These are phyloP conservation scores for Anarsia innoxiella DNA, from an alignment of 2,888 invertebrate species.

Conservation along the genomic window DNA sequence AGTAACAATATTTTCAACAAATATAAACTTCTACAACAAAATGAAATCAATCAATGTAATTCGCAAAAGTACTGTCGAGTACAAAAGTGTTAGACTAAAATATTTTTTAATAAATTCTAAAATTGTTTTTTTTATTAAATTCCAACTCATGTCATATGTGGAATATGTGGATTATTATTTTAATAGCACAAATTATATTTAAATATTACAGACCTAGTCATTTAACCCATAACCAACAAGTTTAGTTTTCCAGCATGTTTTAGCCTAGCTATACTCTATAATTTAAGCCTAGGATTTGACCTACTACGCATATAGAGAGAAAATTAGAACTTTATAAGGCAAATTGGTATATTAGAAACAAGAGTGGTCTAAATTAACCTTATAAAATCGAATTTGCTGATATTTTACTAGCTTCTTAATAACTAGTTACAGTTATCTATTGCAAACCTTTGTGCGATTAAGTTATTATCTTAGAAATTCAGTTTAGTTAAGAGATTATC, in stretches of 20 bases:
- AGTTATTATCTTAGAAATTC: constrained; percentile 13
- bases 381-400: constrained; percentile 11
- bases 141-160: constrained; percentile 18
- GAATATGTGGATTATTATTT: constrained; percentile 26
- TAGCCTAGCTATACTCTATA: too few species aligned
- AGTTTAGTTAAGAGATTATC: constrained; percentile 11
- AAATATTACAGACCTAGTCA: constrained; percentile 20
- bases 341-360: constrained; percentile 10
- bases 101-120: too few species aligned
- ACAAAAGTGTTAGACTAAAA: too few species aligned
- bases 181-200: constrained; percentile 34
- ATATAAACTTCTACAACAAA: too few species aligned
- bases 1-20: too few species aligned
- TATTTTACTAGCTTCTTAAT: constrained; percentile 8
- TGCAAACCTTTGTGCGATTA: constrained; percentile 10
- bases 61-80: too few species aligned
- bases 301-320: constrained; percentile 6
- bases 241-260: too few species aligned
- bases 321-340: constrained; percentile 1
- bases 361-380: constrained; percentile 11
- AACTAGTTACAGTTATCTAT: neutral
- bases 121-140: too few species aligned
- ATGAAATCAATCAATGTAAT: too few species aligned
- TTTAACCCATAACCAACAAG: constrained; percentile 29
- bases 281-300: constrained; percentile 22